Evolutionary conservation across 2,797 vertebrate genomes (phyloP).

Genomic region (Salmo trutta): DNA sequence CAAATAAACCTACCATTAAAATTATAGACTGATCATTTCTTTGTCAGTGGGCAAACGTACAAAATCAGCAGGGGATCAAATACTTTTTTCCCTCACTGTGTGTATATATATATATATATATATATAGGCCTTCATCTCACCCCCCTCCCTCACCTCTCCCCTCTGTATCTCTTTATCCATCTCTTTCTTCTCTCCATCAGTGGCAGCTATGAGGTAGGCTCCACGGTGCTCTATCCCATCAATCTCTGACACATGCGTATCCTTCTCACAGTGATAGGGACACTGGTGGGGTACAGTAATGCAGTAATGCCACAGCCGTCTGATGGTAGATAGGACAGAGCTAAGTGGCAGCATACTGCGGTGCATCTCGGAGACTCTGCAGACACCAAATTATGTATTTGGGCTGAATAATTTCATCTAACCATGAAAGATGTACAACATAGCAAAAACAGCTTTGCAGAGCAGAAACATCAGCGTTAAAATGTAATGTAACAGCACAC

Average conservation of each 20-base stretch:
- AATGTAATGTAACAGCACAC: too few species aligned
- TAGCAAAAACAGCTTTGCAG: too few species aligned
- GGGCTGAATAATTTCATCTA: not conserved
- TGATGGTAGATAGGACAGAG: not conserved
- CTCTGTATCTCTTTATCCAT: not conserved
- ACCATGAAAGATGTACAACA: not conserved
- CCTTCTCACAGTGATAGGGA: slow-evolving; percentile 33
- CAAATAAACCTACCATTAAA: too few species aligned
- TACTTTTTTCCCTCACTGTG: too few species aligned
- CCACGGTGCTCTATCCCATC: not conserved
- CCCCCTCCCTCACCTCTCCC: not conserved
- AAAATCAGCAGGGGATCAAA: too few species aligned
- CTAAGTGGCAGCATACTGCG: not conserved
- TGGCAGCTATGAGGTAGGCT: not conserved
- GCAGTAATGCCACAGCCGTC: not conserved
- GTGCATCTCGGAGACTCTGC: too few species aligned
- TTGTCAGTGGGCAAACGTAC: too few species aligned
- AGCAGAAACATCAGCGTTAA: too few species aligned
- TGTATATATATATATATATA: too few species aligned
- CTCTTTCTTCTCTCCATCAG: not conserved
- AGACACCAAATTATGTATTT: not conserved
- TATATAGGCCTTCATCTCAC: too few species aligned
- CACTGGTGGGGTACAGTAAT: not conserved
- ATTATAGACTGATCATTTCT: too few species aligned
- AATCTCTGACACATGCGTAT: slow-evolving; percentile 38